Evolutionary conservation across 2,113 vertebrate species (phyloP).

Genomic region (Brachyhypopomus occidentalis): DNA sequence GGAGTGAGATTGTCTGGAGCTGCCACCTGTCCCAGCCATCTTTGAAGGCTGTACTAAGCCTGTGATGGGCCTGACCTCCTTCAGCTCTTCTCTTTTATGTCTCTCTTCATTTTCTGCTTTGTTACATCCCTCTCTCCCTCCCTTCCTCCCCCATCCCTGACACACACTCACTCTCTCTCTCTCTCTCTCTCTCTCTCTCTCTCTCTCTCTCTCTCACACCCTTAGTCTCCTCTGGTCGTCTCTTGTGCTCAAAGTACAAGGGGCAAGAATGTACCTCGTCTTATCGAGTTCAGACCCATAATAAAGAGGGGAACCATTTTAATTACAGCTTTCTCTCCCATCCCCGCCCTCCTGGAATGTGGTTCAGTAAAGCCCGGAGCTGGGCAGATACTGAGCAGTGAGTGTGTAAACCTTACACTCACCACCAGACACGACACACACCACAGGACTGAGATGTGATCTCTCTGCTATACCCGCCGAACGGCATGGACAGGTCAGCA

Average conservation of each 20-base stretch:
- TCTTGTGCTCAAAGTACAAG: slow-evolving; percentile 74
- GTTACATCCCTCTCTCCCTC: slow-evolving; percentile 79
- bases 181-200: slow-evolving; percentile 40
- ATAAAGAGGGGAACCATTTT: slow-evolving; percentile 65
- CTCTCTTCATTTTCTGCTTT: slow-evolving; percentile 97
- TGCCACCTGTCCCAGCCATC: slow-evolving; percentile 99
- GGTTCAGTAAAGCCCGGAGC: slow-evolving; percentile 31
- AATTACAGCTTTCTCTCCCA: slow-evolving; percentile 68
- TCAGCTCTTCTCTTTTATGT: slow-evolving; percentile 96
- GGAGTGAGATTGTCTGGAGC: slow-evolving; percentile 93
- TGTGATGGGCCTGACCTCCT: slow-evolving; percentile 99
- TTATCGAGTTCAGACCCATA: slow-evolving; percentile 52
- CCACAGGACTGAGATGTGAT: neutral
- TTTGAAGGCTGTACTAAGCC: slow-evolving; percentile 96
- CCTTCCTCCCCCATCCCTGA: slow-evolving; percentile 12
- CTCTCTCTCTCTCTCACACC: slow-evolving; percentile 27
- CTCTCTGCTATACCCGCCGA: neutral
- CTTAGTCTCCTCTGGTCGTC: slow-evolving; percentile 48
- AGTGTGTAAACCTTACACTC: slow-evolving; percentile 25
- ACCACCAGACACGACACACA: neutral
- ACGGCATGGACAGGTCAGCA: neutral
- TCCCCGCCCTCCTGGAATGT: slow-evolving; percentile 59
- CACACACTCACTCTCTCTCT: slow-evolving; percentile 63
- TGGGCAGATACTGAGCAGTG: neutral
- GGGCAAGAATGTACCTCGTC: slow-evolving; percentile 66